Percentiles rank a stretch among this genome's conserved stretches.
Conservation (phyloP, 2,888 invertebrate species). For the Lasioglossum oenotherae region DNA sequence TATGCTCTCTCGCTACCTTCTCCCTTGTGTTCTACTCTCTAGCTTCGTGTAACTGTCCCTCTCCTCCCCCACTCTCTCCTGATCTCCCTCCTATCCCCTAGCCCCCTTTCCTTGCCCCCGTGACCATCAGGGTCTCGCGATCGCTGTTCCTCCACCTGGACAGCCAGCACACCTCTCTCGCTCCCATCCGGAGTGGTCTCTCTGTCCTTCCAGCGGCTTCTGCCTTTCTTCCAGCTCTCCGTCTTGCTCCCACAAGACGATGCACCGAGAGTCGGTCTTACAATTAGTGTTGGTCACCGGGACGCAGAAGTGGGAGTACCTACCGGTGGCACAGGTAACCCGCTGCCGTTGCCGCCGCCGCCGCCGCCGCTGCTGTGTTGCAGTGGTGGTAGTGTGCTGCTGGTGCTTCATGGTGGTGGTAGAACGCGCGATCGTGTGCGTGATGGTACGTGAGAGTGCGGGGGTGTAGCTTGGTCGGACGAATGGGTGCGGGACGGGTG, state of each 20-base stretch:
- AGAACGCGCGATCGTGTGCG: constrained; percentile 34
- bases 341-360: neutral
- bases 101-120: neutral
- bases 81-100: neutral
- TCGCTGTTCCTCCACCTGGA: constrained; percentile 8
- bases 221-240: constrained; percentile 17
- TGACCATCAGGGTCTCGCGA: constrained; percentile 11
- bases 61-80: neutral
- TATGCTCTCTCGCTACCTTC: constrained; percentile 58
- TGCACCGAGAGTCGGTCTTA: constrained; percentile 31
- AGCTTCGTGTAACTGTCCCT: constrained; percentile 39
- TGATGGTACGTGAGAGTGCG: constrained; percentile 56
- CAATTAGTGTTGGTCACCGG: constrained; percentile 57
- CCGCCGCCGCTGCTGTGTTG: neutral
- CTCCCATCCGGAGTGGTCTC: constrained; percentile 15
- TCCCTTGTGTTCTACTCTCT: constrained; percentile 43
- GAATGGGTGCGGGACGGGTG: constrained; percentile 56
- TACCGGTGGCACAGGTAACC: constrained; percentile 32
- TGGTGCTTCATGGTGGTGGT: constrained; percentile 21
- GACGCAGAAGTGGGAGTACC: constrained; percentile 16
- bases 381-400: neutral
- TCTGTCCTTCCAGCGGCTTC: constrained; percentile 21
- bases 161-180: constrained; percentile 3
- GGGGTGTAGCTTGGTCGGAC: constrained; percentile 68
- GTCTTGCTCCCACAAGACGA: constrained; percentile 27